Evolutionary conservation across 2,113 vertebrate species (phyloP).

Genomic region (Pachyramphus minor): DNA sequence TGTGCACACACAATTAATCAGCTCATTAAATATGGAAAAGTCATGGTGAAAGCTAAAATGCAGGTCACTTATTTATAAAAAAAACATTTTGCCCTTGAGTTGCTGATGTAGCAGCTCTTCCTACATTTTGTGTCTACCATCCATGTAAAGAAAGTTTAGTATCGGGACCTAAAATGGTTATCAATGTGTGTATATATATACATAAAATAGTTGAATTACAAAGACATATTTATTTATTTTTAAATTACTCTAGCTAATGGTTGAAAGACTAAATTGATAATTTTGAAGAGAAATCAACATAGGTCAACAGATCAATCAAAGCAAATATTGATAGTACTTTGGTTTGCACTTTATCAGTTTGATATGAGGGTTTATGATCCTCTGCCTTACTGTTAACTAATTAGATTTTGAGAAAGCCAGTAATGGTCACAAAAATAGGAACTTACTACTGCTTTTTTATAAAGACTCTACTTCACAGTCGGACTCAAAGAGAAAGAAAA

Average conservation of each 20-base stretch:
- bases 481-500: neutral
- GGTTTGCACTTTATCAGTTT: constrained; percentile 5
- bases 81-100: neutral
- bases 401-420: neutral
- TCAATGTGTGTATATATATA: neutral
- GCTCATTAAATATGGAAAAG: constrained; percentile 60
- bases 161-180: neutral
- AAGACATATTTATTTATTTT: neutral
- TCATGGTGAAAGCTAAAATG: constrained; percentile 16
- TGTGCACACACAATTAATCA: constrained; percentile 37
- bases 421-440: neutral
- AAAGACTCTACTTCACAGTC: neutral
- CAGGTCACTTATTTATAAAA: constrained; percentile 16
- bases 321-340: neutral
- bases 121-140: neutral
- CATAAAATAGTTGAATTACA: neutral
- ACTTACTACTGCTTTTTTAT: neutral
- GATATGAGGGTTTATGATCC: neutral
- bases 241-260: neutral
- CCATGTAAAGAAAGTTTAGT: neutral
- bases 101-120: neutral
- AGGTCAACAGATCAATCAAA: neutral
- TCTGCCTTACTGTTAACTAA: neutral
- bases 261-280: neutral
- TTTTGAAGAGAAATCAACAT: neutral